Conservation (phyloP, 2,888 invertebrate genomes). For the Callyntrura guangdongensis region DNA sequence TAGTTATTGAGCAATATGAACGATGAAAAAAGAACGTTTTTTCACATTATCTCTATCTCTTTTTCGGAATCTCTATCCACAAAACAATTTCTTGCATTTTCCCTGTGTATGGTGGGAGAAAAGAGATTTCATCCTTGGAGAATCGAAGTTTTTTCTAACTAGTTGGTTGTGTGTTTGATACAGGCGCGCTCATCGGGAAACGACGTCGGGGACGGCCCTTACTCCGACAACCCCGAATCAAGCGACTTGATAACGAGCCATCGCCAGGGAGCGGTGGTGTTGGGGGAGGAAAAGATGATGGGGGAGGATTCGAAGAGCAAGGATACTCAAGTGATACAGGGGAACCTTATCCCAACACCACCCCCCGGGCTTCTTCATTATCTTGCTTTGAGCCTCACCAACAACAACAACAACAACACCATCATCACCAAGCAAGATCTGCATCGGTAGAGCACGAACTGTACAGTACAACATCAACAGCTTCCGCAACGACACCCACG, state of each 20-base stretch:
- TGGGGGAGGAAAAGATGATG: constrained; percentile 74
- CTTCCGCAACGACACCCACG: constrained; percentile 51
- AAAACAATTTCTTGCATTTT: constrained; percentile 73
- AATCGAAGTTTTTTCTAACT: constrained; percentile 26
- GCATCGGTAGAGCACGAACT: constrained; percentile 76
- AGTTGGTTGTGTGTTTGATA: constrained; percentile 35
- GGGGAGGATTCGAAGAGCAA: constrained; percentile 81
- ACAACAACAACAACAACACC: constrained; percentile 71
- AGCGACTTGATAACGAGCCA: constrained; percentile 85
- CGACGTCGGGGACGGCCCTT: constrained; percentile 88
- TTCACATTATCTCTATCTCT: constrained; percentile 60
- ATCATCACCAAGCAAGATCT: constrained; percentile 79
- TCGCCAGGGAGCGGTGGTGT: constrained; percentile 77
- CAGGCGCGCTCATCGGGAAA: constrained; percentile 81
- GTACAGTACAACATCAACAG: constrained; percentile 64
- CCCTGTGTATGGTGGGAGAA: constrained; percentile 41
- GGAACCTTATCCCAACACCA: constrained; percentile 62
- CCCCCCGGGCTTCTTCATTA: constrained; percentile 70
- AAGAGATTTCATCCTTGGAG: not conserved
- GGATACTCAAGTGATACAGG: constrained; percentile 78
- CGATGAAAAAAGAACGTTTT: not conserved
- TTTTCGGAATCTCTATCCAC: constrained; percentile 52
- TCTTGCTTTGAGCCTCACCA: constrained; percentile 75
- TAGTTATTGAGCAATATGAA: no score
- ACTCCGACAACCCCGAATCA: constrained; percentile 90